Evolutionary conservation across 2,888 invertebrate genomes (phyloP), one percentile per base, ranked within the genome.

Genomic region (Rotaria socialis): DNA sequence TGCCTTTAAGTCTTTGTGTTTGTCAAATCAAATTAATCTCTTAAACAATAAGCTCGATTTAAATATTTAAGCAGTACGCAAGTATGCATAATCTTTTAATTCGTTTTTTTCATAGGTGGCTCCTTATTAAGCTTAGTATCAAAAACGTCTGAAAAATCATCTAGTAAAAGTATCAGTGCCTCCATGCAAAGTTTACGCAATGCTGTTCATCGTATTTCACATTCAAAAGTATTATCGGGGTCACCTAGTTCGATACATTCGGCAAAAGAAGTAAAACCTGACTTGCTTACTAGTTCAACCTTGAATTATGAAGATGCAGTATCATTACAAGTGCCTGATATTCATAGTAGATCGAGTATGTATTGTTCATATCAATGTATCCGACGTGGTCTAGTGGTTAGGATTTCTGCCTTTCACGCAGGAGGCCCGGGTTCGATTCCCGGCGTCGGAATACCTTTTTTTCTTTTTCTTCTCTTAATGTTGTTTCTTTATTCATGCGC

Each of bases 341-440:
- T 3, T 10, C 27, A 27, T 35, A 35, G 19, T 35, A 16, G 16
- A 41, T 4, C 67, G 19, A 27, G 67, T 67, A 67, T 67, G 67
- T 56, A 56, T 56, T 7, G 5, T 56, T 8, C 6, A 24, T 56
- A 22, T 24, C 6, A 24, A 56, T 56, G 56, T 67, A 67, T 67
- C 67, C 67, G 67, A 67, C 67, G 67, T 67, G 67, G 67, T 67
- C 67, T 67, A 67, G 67, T 67, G 67, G 67, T 67, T 67, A 67
- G 67, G 67, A 67, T 67, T 67, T 67, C 67, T 67, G 67, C 67
- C 67, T 67, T 67, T 67, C 67, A 67, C 67, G 67, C 67, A 67
- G 67, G 67, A 67, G 67, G 67, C 67, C 67, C 67, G 67, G 67
- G 67, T 67, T 67, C 67, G 67, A 67, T 67, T 67, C 67, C 67